phyloP scores from a whole-genome alignment of 2,113 vertebrate species.

The Poecile atricapillus region DNA sequence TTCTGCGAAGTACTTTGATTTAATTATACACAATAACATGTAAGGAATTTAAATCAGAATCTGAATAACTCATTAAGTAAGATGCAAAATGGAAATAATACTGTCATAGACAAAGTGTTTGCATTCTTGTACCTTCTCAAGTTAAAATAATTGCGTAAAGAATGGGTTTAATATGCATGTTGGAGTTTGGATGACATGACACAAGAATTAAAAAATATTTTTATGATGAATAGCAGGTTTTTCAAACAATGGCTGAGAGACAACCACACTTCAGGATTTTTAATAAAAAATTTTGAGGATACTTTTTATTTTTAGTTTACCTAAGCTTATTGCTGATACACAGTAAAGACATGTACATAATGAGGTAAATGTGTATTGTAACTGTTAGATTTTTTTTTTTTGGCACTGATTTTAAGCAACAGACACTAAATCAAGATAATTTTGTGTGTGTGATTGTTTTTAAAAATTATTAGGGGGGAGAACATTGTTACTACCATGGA shows the following conservation, averaged over 20 bases:
- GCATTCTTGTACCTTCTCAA: neutral
- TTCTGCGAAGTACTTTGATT: neutral
- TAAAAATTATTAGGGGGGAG: conserved; percentile 83
- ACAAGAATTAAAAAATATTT: conserved; percentile 19
- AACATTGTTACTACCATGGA: conserved; percentile 97
- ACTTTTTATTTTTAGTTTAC: neutral
- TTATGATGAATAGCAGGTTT: neutral
- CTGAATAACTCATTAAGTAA: neutral
- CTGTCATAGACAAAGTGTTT: neutral
- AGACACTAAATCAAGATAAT: neutral
- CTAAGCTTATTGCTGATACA: neutral
- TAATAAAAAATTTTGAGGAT: neutral
- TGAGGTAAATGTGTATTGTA: neutral
- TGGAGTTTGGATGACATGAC: neutral
- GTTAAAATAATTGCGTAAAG: neutral
- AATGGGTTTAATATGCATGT: neutral
- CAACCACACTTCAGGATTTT: neutral
- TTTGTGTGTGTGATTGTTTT: neutral
- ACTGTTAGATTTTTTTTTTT: neutral
- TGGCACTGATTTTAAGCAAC: neutral
- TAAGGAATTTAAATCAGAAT: neutral
- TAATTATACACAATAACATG: neutral
- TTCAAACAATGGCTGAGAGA: neutral
- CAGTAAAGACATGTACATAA: neutral
- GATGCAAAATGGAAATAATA: neutral